Evolutionary conservation across 2,888 invertebrate species (phyloP), one percentile per base, ranked within the genome.

Genomic region (Mimas tiliae): DNA sequence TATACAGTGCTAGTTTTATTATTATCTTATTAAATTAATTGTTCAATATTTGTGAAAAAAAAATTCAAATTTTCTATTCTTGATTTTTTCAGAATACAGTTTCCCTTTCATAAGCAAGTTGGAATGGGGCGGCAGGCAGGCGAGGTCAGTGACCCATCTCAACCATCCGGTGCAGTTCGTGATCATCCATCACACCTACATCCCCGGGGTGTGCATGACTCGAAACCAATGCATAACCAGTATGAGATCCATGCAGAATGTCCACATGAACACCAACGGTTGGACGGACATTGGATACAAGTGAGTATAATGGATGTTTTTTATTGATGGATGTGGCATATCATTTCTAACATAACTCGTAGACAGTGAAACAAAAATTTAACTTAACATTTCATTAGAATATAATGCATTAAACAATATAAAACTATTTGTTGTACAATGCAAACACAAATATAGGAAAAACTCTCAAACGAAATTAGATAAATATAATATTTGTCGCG

Each of bases 221-320:
- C 80, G 82, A 0, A 84, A 83, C 0, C 88, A 92, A 2, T 96
- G 96, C 81, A 84, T 85, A 48, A 69, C 70, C 14, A 94, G 95
- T 12, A 95, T 96, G 96, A 88, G 94, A 65, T 85, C 86, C 58
- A 96, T 96, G 94, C 96, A 96, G 82, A 83, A 94, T 53, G 87
- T 87, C 52, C 96, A 96, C 77, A 95, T 95, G 85, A 75, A 91
- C 53, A 84, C 79, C 48, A 86, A 88, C 12, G 94, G 94, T 2
- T 96, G 96, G 96, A 91, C 87, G 70, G 96, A 96, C 83, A 95
- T 96, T 76, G 96, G 96, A 52, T 94, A 94, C 75, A 94, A 87
- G 94, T 94, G 68, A 82, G 85, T 73, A 47, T 7, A 11, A n/a
- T 45, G 27, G 4, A 27, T 27, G 27, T 3, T 27, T 27, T 27